Base-by-base conservation (phyloP, 2,888 invertebrate genomes). In the Lasioglossum marginatum region DNA sequence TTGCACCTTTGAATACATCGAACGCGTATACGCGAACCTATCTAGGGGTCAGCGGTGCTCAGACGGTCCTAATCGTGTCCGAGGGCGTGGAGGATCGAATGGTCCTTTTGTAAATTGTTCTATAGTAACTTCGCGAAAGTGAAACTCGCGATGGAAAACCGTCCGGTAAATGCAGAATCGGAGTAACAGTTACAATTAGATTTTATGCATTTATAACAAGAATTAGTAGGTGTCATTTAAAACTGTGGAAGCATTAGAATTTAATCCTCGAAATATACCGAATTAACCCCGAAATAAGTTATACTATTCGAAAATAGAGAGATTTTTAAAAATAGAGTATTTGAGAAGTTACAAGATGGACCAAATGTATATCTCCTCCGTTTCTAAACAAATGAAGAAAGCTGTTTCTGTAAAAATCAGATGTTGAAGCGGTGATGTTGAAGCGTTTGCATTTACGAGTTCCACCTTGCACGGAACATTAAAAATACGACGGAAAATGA, bases 1-100 rank as follows among this genome's bases (percentile, higher is more conserved):
- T 94, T 94, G 93, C 93, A 94, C 94, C 93, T 94, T 93, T 94
- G 91, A 94, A 93, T 93, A 92, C 92, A 91, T 91, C 91, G 91
- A 92, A 92, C 84, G 83, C 81, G 77, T 84, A 88, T 86, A 86
- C 85, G 80, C 68, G 74, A 60, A 52, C 85, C 72, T 88, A 88
- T 89, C 85, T 86, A 80, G 81, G 77, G 87, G 77, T 79, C 89
- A 88, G 88, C 83, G 87, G 91, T 90, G 86, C 90, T 90, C 90
- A 84, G 72, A 70, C 81, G 23, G 27, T 40, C 31, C 72, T 74
- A 43, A 72, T 52, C 73, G 73, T 12, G 48, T 34, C 23, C 73
- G 45, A 48, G 72, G 72, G 45, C 23, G 31, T 16, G 48, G 19
- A 12, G 48, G 34, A 34, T 68, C 68, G 34, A 34, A 66, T 6